A percentile compares a stretch with the other conserved stretches of the same genome.
These are phyloP conservation scores for Spinus pinus DNA, from an alignment of 2,797 vertebrate genomes.

Conservation along the genomic window DNA sequence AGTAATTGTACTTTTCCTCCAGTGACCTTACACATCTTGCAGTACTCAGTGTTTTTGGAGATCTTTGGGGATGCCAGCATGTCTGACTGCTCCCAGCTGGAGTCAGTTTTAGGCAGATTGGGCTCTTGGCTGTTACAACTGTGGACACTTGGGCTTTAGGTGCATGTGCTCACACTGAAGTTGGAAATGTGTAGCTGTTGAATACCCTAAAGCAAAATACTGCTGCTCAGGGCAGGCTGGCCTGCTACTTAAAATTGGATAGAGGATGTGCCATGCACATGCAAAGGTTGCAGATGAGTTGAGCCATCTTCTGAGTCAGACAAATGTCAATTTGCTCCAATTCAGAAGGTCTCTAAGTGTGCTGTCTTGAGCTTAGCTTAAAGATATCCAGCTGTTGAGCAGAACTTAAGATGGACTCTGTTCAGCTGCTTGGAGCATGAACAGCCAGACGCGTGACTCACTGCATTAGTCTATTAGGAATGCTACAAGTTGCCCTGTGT, in stretches of 20 bases:
- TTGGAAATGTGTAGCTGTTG: not conserved
- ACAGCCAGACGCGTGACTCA: not conserved
- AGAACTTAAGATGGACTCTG: not conserved
- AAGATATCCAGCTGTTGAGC: not conserved
- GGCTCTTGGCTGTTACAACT: rapidly evolving
- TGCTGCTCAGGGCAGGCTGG: not conserved
- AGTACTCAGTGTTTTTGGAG: not conserved
- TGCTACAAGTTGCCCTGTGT: not conserved
- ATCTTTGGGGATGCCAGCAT: not conserved
- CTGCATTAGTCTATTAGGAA: not conserved
- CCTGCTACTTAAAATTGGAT: not conserved
- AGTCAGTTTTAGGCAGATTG: not conserved
- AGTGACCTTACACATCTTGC: not conserved
- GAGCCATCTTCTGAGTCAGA: not conserved
- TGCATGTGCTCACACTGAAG: not conserved
- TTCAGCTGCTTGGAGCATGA: not conserved
- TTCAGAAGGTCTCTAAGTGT: not conserved
- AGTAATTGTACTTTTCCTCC: not conserved
- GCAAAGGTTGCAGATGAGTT: not conserved
- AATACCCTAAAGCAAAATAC: not conserved
- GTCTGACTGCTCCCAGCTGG: not conserved
- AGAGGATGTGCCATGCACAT: too few relatives aligned
- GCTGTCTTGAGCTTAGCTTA: not conserved
- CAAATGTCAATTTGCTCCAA: not conserved
- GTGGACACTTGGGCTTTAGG: not conserved